Conservation (phyloP, 1,140 invertebrate species). For the Drosophila serrata region DNA sequence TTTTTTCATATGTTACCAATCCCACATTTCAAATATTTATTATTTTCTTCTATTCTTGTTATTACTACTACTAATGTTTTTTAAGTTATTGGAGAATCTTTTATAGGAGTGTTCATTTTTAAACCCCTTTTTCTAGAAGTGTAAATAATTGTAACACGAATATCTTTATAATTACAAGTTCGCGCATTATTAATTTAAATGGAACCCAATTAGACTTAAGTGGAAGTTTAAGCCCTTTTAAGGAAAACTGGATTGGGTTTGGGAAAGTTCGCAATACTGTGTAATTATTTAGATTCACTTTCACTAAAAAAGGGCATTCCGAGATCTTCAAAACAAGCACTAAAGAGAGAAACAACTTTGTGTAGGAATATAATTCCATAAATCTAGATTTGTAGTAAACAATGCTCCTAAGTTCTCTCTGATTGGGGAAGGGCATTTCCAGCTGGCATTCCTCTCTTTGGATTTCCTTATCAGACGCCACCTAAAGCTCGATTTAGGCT, state of each 20-base stretch:
- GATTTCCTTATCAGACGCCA: constrained; percentile 49
- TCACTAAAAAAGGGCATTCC: constrained; percentile 4
- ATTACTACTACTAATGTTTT: too few relatives aligned
- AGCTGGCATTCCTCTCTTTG: not conserved
- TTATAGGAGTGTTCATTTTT: not conserved
- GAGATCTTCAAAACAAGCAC: not conserved
- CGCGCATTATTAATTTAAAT: not conserved
- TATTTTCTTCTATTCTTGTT: too few relatives aligned
- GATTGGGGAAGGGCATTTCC: constrained; percentile 9
- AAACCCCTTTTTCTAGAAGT: not conserved
- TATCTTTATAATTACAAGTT: constrained; percentile 12
- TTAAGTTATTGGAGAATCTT: not conserved
- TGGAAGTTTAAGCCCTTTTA: constrained; percentile 4
- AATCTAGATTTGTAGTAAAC: not conserved
- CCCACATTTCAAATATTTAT: too few relatives aligned
- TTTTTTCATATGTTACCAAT: too few relatives aligned
- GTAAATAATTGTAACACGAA: not conserved
- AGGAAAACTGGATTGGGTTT: constrained; percentile 16
- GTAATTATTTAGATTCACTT: constrained; percentile 10
- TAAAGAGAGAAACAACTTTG: too few relatives aligned
- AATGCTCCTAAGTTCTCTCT: not conserved
- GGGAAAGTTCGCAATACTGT: constrained; percentile 9
- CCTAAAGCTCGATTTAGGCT: constrained; percentile 20
- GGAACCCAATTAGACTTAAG: not conserved
- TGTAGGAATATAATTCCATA: not conserved